Conservation (phyloP, 2,113 vertebrate genomes). For the Calidris pygmaea region DNA sequence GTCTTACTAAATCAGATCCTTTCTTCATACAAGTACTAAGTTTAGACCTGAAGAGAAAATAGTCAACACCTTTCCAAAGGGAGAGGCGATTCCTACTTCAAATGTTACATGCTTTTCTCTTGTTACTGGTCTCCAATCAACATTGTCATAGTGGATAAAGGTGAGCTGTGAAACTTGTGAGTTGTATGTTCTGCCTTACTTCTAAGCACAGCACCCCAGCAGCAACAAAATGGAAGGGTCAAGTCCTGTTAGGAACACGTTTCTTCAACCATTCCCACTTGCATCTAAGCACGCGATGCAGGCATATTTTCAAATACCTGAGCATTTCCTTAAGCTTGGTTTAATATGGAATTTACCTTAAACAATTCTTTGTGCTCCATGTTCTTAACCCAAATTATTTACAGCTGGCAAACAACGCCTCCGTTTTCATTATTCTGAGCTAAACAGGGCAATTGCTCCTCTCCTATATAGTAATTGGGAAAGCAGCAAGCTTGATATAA, state of each 20-base stretch:
- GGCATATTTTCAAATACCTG: background rate
- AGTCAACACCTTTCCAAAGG: background rate
- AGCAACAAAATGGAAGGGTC: background rate
- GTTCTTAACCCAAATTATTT: background rate
- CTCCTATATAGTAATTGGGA: background rate
- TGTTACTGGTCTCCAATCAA: background rate
- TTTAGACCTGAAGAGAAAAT: background rate
- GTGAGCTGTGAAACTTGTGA: accelerated
- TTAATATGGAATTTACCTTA: background rate
- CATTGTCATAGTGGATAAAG: background rate
- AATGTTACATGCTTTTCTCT: background rate
- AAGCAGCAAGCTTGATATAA: background rate
- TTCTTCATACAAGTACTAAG: background rate
- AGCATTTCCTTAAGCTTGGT: background rate
- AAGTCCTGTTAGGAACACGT: background rate
- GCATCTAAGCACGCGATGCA: background rate
- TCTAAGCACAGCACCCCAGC: background rate
- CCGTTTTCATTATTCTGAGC: background rate
- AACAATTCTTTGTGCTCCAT: background rate
- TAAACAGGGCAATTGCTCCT: background rate
- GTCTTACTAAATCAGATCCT: background rate
- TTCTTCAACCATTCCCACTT: background rate
- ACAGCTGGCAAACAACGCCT: background rate
- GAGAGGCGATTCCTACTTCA: background rate
- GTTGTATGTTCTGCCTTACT: background rate